These are phyloP conservation scores for Oscheius myriophilus DNA, from an alignment of 2,888 invertebrate species.

Conservation along the genomic window DNA sequence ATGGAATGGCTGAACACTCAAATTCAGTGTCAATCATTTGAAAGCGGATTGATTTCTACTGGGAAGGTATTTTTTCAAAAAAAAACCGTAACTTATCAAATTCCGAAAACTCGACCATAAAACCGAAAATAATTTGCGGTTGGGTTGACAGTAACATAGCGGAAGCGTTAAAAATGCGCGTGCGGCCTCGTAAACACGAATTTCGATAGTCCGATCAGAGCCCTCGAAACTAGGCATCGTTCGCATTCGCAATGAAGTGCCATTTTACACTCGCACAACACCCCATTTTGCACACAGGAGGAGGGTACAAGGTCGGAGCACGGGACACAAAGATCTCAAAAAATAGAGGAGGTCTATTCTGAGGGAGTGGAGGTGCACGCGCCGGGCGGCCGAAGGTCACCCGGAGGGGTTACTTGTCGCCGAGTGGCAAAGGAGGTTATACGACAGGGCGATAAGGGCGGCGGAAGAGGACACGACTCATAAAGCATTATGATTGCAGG, in stretches of 20 bases:
- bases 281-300: background rate
- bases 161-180: too few species aligned
- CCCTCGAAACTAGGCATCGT: too few species aligned
- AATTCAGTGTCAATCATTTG: too few species aligned
- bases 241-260: conserved; percentile 10
- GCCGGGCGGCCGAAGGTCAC: background rate
- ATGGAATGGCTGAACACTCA: too few species aligned
- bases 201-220: too few species aligned
- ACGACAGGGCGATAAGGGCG: conserved; percentile 17
- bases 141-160: too few species aligned
- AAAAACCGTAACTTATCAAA: too few species aligned
- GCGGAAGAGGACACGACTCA: conserved; percentile 26
- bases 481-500: conserved; percentile 31
- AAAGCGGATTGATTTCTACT: too few species aligned
- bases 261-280: conserved; percentile 4
- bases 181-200: too few species aligned
- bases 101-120: too few species aligned
- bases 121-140: too few species aligned
- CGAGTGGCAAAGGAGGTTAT: conserved; percentile 25
- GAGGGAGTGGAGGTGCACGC: background rate
- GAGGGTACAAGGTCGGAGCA: background rate
- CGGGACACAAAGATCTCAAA: background rate
- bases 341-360: background rate
- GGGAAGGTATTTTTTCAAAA: too few species aligned
- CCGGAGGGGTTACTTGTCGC: background rate